A percentile compares a stretch with the other conserved stretches of the same genome.
Evolutionary conservation across 2,797 vertebrate species (phyloP).

Genomic region (Helicolenus hilgendorfi): DNA sequence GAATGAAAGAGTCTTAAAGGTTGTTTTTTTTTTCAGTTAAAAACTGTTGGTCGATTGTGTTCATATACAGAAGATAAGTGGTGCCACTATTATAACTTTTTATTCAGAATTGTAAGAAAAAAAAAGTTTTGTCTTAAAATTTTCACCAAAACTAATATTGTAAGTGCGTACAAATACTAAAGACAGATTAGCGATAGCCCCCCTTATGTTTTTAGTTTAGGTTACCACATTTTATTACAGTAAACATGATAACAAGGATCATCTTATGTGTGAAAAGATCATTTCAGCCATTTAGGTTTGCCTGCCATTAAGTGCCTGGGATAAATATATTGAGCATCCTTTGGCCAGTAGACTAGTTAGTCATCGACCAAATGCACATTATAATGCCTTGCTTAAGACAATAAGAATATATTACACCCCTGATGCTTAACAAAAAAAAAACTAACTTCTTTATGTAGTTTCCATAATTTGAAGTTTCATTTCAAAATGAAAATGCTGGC

Average conservation of each 20-base stretch:
- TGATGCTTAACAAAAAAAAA: background rate
- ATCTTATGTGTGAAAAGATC: slow-evolving; percentile 19
- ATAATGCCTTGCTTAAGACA: slow-evolving; percentile 27
- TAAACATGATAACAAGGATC: background rate
- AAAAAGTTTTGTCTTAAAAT: background rate
- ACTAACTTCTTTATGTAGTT: background rate
- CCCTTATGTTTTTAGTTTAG: slow-evolving; percentile 4
- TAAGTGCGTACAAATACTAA: background rate
- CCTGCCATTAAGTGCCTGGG: slow-evolving; percentile 78
- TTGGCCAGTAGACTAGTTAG: slow-evolving; percentile 61
- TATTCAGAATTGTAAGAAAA: background rate
- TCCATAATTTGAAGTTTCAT: slow-evolving; percentile 21
- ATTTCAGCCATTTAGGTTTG: slow-evolving; percentile 37
- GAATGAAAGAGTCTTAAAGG: slow-evolving; percentile 3
- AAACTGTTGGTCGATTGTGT: slow-evolving; percentile 22
- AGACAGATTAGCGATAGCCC: background rate
- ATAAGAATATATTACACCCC: background rate
- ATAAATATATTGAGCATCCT: slow-evolving; percentile 58
- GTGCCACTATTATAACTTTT: background rate
- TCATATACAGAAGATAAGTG: background rate
- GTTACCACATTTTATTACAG: background rate
- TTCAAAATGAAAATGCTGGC: slow-evolving; percentile 1
- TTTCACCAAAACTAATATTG: background rate
- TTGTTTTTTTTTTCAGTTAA: background rate
- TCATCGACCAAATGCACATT: slow-evolving; percentile 53